These are phyloP conservation scores for Lycia hirtaria DNA, from an alignment of 2,888 invertebrate genomes.

Conservation along the genomic window DNA sequence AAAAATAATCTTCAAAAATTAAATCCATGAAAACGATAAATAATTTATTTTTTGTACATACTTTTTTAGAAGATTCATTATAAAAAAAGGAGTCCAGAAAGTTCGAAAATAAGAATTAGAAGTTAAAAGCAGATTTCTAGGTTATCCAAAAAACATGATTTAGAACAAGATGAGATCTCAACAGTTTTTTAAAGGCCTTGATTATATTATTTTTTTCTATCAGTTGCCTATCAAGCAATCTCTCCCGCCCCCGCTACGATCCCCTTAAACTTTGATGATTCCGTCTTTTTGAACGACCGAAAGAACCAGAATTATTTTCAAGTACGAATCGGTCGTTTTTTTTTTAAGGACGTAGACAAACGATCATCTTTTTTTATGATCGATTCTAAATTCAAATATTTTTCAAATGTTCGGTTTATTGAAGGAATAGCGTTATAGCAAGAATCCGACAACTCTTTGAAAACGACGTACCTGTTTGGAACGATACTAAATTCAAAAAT, in stretches of 20 bases:
- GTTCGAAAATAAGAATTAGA: not conserved
- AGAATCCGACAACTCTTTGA: too few species aligned
- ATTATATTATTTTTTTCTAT: slow-evolving; percentile 6
- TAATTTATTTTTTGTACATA: slow-evolving; percentile 6
- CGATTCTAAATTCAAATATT: too few species aligned
- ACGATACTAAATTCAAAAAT: not conserved
- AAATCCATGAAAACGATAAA: slow-evolving; percentile 12
- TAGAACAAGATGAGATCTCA: slow-evolving; percentile 24
- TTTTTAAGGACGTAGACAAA: too few species aligned
- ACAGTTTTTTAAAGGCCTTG: slow-evolving; percentile 19
- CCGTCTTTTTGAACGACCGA: not conserved
- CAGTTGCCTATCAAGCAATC: slow-evolving; percentile 8
- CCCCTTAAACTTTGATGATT: not conserved
- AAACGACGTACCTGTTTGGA: too few species aligned
- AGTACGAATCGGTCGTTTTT: not conserved
- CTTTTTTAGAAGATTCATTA: slow-evolving; percentile 3
- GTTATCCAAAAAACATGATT: not conserved
- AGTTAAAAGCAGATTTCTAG: not conserved
- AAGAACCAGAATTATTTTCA: too few species aligned
- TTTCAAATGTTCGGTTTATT: too few species aligned
- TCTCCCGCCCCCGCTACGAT: slow-evolving; percentile 18
- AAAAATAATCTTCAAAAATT: not conserved
- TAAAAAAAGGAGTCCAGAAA: not conserved
- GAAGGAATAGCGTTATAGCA: too few species aligned
- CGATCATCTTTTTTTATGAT: too few species aligned